Evolutionary conservation across 2,888 invertebrate species (phyloP), one percentile per base, ranked within the genome.

Genomic region (Taenaris catops): DNA sequence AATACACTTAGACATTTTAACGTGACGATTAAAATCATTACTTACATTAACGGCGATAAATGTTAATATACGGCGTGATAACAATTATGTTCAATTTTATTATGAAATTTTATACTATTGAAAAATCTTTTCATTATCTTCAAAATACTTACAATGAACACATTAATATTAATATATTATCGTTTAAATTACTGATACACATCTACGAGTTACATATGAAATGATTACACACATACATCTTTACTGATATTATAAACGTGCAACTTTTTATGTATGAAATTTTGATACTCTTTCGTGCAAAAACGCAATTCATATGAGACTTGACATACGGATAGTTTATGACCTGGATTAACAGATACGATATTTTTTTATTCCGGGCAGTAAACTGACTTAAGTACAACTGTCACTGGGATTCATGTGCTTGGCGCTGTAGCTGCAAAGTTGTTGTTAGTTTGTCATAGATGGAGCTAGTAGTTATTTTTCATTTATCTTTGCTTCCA

Each of bases 141-240:
- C 26, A 21, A 33, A 39, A 20, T 39, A 39, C 29, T 41, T 41
- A 41, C 34, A 32, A 58, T 80, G 80, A 81, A 81, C 80, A 80
- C 80, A 78, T 76, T 65, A 68, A n/a, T 53, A 65, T 35, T 35
- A 28, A 43, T 33, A 23, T 37, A n/a, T 33, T 24, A 26, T 28
- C 14, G 4, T 20, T 19, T 31, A 23, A 34, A 28, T 28, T 38
- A 33, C 25, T 17, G 25, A 54, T 61, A 41, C 48, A 25, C 53
- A 31, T 57, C 58, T 52, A 55, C 50, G 11, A 24, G 4, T 32
- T 18, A 32, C 18, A 18, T 45, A 65, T 70, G 67, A 65, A 67
- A 67, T 58, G 64, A 72, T 43, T 34, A 41, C 55, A 47, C 60
- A 55, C 57, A 37, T 46, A 59, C 8, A 61, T 63, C 55, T 55